Base-by-base conservation (phyloP, 1,140 invertebrate genomes). In the Spodoptera litura region DNA sequence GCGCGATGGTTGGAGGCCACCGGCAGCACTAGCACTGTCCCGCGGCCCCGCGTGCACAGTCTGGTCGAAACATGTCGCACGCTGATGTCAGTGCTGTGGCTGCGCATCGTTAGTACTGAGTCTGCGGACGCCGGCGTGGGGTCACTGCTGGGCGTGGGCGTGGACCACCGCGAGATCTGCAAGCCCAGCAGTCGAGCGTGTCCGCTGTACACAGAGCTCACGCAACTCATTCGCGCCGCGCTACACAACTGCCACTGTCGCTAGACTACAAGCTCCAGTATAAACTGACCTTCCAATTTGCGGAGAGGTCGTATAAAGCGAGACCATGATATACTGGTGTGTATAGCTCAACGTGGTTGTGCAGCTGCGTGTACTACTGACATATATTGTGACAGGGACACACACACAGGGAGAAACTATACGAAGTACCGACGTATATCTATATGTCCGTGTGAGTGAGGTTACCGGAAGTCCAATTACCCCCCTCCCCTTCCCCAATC, bases 161-260 rank as follows among this genome's bases (percentile, higher is more conserved):
- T 97, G 61, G 96, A 97, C 89, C 96, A 97, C 89, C 89, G 96
- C 27, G 96, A 97, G 89, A 97, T 97, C 78, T 97, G 96, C 91
- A 97, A 97, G 86, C 96, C 96, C 0, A 95, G 96, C 20, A 96
- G 95, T 66, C 92, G 96, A 11, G 89, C 95, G 61, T 97, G 96
- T 82, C 95, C 96, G 78, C 89, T 97, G 2, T 97, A 97, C 88
- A 93, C 94, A 81, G 96, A 96, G 89, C 91, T 97, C 56, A 93
- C 96, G 66, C 91, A 95, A 70, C 88, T 96, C 62, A 93, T 94
- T 78, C 71, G 77, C 3, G 70, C 76, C 0, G 87, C 91, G 0
- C 49, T 91, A 1, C 74, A 78, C 38, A 84, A 82, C 4, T 83
- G 83, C 68, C 51, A 25, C 58, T 80, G 76, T 62, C 70, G 31